Conservation (phyloP, 2,797 vertebrate species). For the Cuculus canorus region DNA sequence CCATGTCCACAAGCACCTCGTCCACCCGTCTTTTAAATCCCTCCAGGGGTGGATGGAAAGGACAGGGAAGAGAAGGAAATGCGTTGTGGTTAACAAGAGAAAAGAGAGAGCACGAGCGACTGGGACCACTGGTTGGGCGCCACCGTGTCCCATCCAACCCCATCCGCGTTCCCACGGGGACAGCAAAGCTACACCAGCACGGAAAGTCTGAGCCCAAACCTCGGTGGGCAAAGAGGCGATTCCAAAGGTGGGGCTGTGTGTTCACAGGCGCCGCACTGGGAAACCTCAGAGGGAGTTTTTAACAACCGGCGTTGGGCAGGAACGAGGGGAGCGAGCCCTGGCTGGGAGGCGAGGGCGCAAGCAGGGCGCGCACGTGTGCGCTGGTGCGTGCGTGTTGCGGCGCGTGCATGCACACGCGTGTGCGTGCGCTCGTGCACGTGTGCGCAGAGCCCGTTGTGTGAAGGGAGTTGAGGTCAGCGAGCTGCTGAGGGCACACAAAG, state of each 20-base stretch:
- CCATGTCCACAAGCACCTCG: no score
- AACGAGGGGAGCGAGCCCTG: rapidly evolving
- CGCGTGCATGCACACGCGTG: rapidly evolving
- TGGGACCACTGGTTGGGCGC: neutral
- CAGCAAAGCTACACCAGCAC: rapidly evolving
- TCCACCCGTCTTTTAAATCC: no score
- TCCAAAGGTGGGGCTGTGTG: rapidly evolving
- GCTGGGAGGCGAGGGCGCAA: rapidly evolving
- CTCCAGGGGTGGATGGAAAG: no score
- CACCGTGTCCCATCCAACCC: neutral
- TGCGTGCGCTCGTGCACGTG: rapidly evolving
- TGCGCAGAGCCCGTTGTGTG: rapidly evolving
- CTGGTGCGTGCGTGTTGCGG: rapidly evolving
- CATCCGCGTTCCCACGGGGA: neutral
- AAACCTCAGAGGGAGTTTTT: neutral
- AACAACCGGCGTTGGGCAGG: neutral
- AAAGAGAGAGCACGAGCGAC: neutral
- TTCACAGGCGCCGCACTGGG: rapidly evolving
- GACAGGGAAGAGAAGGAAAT: neutral
- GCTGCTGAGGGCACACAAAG: neutral
- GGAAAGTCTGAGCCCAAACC: neutral
- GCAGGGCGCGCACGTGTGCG: rapidly evolving
- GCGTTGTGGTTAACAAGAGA: neutral
- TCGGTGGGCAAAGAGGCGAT: rapidly evolving
- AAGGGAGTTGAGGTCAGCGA: neutral